Conservation (phyloP, 2,888 invertebrate genomes). For the Drosophila barbarae region DNA sequence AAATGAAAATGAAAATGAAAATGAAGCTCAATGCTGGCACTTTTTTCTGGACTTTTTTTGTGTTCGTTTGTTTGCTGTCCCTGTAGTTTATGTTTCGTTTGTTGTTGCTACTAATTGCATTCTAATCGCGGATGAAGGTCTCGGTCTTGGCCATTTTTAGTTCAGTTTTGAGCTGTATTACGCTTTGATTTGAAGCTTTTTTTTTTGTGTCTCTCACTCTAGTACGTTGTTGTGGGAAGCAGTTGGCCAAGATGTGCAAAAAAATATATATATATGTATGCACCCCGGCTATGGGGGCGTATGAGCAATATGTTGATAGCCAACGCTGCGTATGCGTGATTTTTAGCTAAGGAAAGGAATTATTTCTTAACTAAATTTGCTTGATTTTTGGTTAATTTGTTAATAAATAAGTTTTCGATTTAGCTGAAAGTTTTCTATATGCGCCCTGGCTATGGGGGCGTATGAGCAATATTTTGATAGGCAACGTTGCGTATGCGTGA, state of each 20-base stretch:
- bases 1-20: constrained; percentile 43
- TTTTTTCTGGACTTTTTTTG: constrained; percentile 46
- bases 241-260: constrained; percentile 56
- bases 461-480: no score
- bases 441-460: no score
- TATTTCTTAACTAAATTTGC: not conserved
- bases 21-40: constrained; percentile 52
- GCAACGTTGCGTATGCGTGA: no score
- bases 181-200: constrained; percentile 1
- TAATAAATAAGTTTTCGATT: not conserved
- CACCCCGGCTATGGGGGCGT: not conserved
- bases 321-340: no score
- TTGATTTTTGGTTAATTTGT: not conserved
- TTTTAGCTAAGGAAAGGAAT: no score
- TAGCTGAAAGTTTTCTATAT: not conserved
- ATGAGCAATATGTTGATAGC: no score
- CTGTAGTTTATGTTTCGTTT: constrained; percentile 25
- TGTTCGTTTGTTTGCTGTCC: constrained; percentile 12
- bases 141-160: constrained; percentile 54
- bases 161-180: constrained; percentile 16
- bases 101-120: constrained; percentile 67
- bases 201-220: not conserved
- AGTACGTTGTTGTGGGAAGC: constrained; percentile 55
- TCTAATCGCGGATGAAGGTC: constrained; percentile 70
- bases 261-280: not conserved